A percentile compares a stretch with the other conserved stretches of the same genome.
These are phyloP conservation scores for Neotoma lepida DNA, from an alignment of 2,113 vertebrate species.

Conservation along the genomic window DNA sequence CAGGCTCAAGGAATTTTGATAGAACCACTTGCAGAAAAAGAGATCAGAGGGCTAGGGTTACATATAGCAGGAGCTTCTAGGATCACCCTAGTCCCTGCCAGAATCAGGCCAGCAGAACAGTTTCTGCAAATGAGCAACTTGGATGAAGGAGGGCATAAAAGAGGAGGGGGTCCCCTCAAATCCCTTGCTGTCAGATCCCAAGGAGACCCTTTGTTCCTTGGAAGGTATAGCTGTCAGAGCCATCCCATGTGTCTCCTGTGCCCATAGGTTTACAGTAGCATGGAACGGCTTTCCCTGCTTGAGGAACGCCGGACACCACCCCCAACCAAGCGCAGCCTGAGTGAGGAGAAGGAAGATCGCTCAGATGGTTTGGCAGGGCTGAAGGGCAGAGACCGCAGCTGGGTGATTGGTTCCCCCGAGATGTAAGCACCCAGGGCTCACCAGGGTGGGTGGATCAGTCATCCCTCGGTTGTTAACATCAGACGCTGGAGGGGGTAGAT, in stretches of 20 bases:
- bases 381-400: slow-evolving; percentile 92
- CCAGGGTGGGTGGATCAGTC: not conserved
- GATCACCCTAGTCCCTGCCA: not conserved
- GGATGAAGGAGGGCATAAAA: no score
- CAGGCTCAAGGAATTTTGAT: not conserved
- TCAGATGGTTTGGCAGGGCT: slow-evolving; percentile 90
- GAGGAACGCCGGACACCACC: slow-evolving; percentile 94
- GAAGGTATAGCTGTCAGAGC: not conserved
- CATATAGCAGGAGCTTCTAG: not conserved
- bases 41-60: not conserved
- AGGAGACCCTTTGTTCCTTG: not conserved
- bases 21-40: not conserved
- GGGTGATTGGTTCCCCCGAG: slow-evolving; percentile 97
- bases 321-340: slow-evolving; percentile 95
- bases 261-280: slow-evolving; percentile 95
- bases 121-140: not conserved
- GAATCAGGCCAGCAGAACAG: not conserved
- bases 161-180: not conserved
- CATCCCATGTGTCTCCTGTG: not conserved
- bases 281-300: slow-evolving; percentile 95
- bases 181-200: not conserved
- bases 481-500: not conserved
- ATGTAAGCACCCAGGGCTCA: slow-evolving; percentile 87
- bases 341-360: slow-evolving; percentile 94
- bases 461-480: not conserved